These are phyloP conservation scores for Chrysopilus asiliformis DNA, from an alignment of 2,888 invertebrate species.

Conservation along the genomic window DNA sequence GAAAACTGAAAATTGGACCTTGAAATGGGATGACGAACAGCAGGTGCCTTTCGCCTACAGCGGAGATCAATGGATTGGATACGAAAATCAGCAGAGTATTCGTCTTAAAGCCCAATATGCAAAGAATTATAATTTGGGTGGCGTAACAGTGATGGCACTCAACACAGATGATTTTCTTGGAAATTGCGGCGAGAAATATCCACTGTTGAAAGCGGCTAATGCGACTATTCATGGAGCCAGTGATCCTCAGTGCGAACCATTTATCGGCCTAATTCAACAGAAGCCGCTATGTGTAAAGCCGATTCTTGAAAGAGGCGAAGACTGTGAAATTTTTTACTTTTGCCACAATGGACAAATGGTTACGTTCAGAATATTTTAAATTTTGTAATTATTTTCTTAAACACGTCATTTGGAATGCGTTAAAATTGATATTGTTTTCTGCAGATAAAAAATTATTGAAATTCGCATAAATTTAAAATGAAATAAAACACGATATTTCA, in stretches of 20 bases:
- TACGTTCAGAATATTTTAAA: conserved; percentile 44
- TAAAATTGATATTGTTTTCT: too few species aligned
- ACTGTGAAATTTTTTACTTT: conserved; percentile 58
- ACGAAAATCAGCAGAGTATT: conserved; percentile 45
- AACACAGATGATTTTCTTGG: conserved; percentile 66
- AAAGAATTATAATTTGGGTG: conserved; percentile 38
- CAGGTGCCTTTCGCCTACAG: conserved; percentile 48
- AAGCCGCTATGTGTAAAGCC: conserved; percentile 11
- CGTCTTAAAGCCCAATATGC: conserved; percentile 34
- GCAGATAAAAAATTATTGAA: too few species aligned
- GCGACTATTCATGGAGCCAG: conserved; percentile 6
- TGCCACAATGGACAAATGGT: conserved; percentile 41
- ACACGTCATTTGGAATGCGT: too few species aligned
- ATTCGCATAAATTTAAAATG: too few species aligned
- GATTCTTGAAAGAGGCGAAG: conserved; percentile 34
- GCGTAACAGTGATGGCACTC: conserved; percentile 66
- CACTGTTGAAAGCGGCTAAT: conserved; percentile 48
- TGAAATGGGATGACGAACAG: conserved; percentile 41
- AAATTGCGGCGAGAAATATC: conserved; percentile 45
- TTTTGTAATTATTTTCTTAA: too few species aligned
- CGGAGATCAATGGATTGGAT: conserved; percentile 54
- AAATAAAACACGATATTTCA: too few species aligned
- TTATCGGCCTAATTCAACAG: too few species aligned
- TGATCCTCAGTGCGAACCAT: too few species aligned
- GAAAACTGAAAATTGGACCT: conserved; percentile 40